These are phyloP conservation scores for Caenorhabditis panamensis DNA, from an alignment of 2,888 invertebrate species.

Conservation along the genomic window DNA sequence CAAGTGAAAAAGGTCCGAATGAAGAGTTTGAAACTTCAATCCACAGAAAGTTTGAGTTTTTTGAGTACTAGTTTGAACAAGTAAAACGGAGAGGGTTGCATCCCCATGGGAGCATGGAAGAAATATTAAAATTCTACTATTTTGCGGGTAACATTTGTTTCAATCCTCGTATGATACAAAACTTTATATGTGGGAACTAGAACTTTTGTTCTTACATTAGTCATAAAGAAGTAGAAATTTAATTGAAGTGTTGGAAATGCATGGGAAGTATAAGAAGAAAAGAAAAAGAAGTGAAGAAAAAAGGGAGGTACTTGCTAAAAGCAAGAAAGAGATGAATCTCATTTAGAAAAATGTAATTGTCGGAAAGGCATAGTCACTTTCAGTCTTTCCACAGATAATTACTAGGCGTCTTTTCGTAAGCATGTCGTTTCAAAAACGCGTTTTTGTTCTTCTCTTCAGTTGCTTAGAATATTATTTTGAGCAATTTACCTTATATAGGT, in stretches of 20 bases:
- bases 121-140: slow-evolving; percentile 33
- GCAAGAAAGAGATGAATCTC: slow-evolving; percentile 18
- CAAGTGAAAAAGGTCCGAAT: slow-evolving; percentile 15
- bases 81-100: too few relatives aligned
- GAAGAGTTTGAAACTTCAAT: slow-evolving; percentile 27
- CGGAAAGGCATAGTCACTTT: slow-evolving; percentile 28
- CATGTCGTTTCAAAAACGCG: too few relatives aligned
- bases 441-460: too few relatives aligned
- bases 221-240: slow-evolving; percentile 3
- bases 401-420: slow-evolving; percentile 27
- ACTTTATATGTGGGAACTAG: too few relatives aligned
- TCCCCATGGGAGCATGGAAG: slow-evolving; percentile 42
- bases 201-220: too few relatives aligned
- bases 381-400: slow-evolving; percentile 44
- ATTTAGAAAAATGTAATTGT: slow-evolving; percentile 43
- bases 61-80: slow-evolving; percentile 45
- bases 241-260: slow-evolving; percentile 34
- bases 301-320: slow-evolving; percentile 21
- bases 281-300: background rate
- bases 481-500: too few relatives aligned
- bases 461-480: too few relatives aligned
- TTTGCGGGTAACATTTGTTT: background rate
- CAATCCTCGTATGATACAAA: too few relatives aligned
- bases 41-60: slow-evolving; percentile 27
- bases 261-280: background rate